Conservation (phyloP, 1,140 invertebrate genomes). For the Ooceraea biroi region DNA sequence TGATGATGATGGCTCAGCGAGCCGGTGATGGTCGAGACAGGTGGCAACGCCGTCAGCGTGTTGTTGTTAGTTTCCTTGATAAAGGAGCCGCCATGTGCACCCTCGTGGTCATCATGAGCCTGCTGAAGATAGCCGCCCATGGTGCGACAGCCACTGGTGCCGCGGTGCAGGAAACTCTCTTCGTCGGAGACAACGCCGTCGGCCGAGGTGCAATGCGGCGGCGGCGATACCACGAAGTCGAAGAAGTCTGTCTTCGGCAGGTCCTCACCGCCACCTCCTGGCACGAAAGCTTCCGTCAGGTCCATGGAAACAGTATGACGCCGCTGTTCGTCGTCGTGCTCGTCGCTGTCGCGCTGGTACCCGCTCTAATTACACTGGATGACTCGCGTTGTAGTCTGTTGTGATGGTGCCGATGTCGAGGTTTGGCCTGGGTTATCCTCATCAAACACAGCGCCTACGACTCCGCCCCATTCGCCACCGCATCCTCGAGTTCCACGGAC, state of each 20-base stretch:
- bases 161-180: constrained; percentile 81
- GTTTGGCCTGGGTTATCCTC: constrained; percentile 20
- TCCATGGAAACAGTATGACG: constrained; percentile 87
- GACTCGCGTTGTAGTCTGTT: not conserved
- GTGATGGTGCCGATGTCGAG: not conserved
- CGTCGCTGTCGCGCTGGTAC: not conserved
- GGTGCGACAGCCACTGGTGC: constrained; percentile 70
- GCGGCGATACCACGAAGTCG: constrained; percentile 93
- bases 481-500: constrained; percentile 70
- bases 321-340: constrained; percentile 34
- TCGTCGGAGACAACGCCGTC: constrained; percentile 81
- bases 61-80: constrained; percentile 91
- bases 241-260: constrained; percentile 93
- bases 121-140: constrained; percentile 79
- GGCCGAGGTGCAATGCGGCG: constrained; percentile 87
- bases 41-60: constrained; percentile 85
- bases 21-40: constrained; percentile 83
- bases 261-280: constrained; percentile 86
- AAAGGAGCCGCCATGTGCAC: constrained; percentile 78
- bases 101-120: constrained; percentile 79
- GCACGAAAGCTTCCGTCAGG: constrained; percentile 91
- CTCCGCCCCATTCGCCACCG: constrained; percentile 75
- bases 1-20: constrained; percentile 82
- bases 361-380: not conserved
- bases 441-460: constrained; percentile 29